phyloP scores from a whole-genome alignment of 2,888 invertebrate species.

The Neoaliturus tenellus region DNA sequence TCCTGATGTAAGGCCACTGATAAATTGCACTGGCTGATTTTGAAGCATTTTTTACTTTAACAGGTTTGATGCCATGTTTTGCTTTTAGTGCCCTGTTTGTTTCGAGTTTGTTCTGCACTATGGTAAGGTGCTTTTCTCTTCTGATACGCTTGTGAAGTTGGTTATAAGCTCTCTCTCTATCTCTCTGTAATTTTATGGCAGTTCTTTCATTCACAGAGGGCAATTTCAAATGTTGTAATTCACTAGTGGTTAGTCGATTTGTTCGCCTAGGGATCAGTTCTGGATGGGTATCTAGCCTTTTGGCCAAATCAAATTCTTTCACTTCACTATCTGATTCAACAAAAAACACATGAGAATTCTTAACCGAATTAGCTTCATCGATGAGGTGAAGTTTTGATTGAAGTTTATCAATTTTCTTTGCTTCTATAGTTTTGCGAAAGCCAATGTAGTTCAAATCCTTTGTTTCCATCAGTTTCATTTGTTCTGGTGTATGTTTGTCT shows the following conservation, averaged over 20 bases:
- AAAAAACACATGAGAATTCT: conserved; percentile 89
- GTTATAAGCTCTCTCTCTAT: conserved; percentile 80
- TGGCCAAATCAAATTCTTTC: conserved; percentile 80
- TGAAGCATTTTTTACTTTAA: conserved; percentile 78
- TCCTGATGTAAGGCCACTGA: conserved; percentile 88
- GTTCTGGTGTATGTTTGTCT: conserved; percentile 87
- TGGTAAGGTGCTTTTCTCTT: conserved; percentile 83
- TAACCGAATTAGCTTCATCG: conserved; percentile 80
- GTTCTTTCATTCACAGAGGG: conserved; percentile 76
- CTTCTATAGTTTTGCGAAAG: conserved; percentile 90
- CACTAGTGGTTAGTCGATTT: conserved; percentile 81
- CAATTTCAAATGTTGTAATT: conserved; percentile 76
- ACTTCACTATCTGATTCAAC: conserved; percentile 77
- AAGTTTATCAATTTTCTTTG: conserved; percentile 84
- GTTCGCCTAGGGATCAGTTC: conserved; percentile 80
- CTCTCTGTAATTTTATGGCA: conserved; percentile 73
- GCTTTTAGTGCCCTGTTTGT: conserved; percentile 81
- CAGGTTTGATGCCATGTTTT: conserved; percentile 79
- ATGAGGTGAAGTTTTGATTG: conserved; percentile 89
- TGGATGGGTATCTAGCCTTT: conserved; percentile 85
- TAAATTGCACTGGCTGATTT: conserved; percentile 84
- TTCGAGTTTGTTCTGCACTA: conserved; percentile 88
- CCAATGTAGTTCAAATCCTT: conserved; percentile 94
- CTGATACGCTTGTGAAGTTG: conserved; percentile 86
- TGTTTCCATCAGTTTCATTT: conserved; percentile 91